Conservation (phyloP, 2,797 vertebrate species). For the Melopsittacus undulatus region DNA sequence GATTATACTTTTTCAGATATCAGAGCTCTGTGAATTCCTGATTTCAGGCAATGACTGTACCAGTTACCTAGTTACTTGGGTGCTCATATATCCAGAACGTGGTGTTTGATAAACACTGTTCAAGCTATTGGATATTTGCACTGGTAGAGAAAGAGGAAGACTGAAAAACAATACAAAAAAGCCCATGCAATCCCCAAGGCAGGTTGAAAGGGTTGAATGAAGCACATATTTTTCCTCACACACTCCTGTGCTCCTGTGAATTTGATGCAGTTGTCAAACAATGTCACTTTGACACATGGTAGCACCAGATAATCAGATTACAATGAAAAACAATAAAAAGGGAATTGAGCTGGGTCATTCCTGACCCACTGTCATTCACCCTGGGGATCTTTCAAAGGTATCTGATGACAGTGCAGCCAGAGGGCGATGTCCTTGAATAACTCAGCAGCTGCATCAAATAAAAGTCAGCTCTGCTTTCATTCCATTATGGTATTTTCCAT, state of each 20-base stretch:
- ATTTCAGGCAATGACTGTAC: not conserved
- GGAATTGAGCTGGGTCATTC: conserved; percentile 43
- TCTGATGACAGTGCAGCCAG: not conserved
- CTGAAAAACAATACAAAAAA: not conserved
- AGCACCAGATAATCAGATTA: conserved; percentile 56
- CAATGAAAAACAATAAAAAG: conserved; percentile 51
- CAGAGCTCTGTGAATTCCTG: not conserved
- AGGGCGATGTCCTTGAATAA: conserved; percentile 26
- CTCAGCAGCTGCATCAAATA: not conserved
- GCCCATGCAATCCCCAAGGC: not conserved
- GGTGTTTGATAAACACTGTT: not conserved
- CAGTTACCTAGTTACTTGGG: not conserved
- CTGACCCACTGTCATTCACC: conserved; percentile 6
- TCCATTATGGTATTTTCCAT: not conserved
- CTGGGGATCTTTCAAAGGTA: conserved; percentile 6
- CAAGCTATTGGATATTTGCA: not conserved
- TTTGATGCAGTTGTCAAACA: conserved; percentile 53
- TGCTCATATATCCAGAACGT: not conserved
- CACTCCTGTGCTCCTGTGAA: not conserved
- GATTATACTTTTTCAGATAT: not conserved
- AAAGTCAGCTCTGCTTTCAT: not conserved
- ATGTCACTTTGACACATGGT: conserved; percentile 54
- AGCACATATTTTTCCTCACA: conserved; percentile 4
- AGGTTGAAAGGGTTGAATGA: not conserved
- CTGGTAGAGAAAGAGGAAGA: not conserved